Evolutionary conservation across 2,797 vertebrate genomes (phyloP).

Genomic region (Anabacerthia variegaticeps): DNA sequence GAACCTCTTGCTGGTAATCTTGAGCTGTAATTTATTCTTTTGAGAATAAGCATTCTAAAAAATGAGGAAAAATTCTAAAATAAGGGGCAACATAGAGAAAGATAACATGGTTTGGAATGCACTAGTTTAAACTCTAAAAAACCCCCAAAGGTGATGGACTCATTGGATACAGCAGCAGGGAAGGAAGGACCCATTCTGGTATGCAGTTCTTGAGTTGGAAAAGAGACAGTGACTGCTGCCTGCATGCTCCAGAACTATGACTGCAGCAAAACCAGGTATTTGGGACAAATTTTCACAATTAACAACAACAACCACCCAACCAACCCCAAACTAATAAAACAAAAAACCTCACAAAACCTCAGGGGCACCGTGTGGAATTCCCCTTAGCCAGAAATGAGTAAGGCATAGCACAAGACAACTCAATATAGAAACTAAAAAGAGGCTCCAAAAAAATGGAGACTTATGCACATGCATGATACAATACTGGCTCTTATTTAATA

Average conservation of each 20-base stretch:
- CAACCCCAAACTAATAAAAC: not conserved
- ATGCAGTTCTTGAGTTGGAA: not conserved
- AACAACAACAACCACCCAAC: not conserved
- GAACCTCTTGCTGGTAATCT: not conserved
- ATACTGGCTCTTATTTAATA: constrained; percentile 3
- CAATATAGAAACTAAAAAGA: not conserved
- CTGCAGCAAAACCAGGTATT: not conserved
- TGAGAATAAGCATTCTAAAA: not conserved
- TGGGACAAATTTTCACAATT: not conserved
- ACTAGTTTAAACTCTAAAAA: constrained; percentile 20
- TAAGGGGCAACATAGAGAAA: not conserved
- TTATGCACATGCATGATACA: not conserved
- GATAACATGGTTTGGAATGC: not conserved
- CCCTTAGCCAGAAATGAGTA: not conserved
- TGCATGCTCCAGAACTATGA: not conserved
- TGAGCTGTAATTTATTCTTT: not conserved
- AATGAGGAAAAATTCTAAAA: not conserved
- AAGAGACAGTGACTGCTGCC: not conserved
- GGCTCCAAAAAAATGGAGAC: not conserved
- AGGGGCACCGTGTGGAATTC: not conserved
- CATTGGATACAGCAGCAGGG: not conserved
- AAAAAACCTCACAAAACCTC: not conserved
- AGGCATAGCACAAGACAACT: not conserved
- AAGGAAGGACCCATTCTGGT: not conserved
- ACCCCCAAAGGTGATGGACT: not conserved